Base-by-base conservation (phyloP, 92 coral and sea anemone species). In the Plumapathes pennacea region DNA sequence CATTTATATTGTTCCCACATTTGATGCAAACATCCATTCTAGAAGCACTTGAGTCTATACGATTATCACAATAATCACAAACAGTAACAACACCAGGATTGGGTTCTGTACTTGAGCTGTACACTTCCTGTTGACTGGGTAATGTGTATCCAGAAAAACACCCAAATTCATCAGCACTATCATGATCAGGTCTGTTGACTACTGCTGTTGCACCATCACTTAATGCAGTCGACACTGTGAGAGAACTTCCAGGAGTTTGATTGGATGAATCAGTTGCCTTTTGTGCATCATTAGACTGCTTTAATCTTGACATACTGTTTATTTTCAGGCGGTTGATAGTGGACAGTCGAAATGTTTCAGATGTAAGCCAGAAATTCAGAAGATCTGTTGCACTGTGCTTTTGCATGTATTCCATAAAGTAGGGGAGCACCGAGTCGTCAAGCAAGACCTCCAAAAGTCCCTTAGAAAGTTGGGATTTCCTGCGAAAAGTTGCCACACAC, bases 331-430 rank as follows among this genome's bases (percentile, higher is more conserved):
- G 85, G 60, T 77, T 89, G 20, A 77, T 82, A 13, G 96, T 89
- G n/a, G 98, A 88, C 29, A 92, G 74, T 36, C 82, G 62, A 54
- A 92, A 92, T 5, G 96, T 92, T 62, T 92, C 98, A 9, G 90
- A 78, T 10, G 98, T 89, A 0, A 92, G 86, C 98, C 98, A 92
- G 60, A 88, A 92, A 80, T 92, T 92, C 28, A 92, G 71, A 25
- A 92, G 37, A 53, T 89, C 88, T 31, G 64, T 77, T 10, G 96
- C 96, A 62, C 71, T 82, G 50, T 88, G 96, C 32, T 77, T 80
- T 45, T 89, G 96, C 84, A 92, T 78, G 69, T 55, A 92, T 57
- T 92, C 98, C 92, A 92, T 84, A 30, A 92, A 92, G 45, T 84
- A 81, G 3, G 96, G 96, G 40, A 92, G 71, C 25, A 92, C 89